Base-by-base conservation (phyloP, 2,113 vertebrate genomes). In the Struthio camelus region DNA sequence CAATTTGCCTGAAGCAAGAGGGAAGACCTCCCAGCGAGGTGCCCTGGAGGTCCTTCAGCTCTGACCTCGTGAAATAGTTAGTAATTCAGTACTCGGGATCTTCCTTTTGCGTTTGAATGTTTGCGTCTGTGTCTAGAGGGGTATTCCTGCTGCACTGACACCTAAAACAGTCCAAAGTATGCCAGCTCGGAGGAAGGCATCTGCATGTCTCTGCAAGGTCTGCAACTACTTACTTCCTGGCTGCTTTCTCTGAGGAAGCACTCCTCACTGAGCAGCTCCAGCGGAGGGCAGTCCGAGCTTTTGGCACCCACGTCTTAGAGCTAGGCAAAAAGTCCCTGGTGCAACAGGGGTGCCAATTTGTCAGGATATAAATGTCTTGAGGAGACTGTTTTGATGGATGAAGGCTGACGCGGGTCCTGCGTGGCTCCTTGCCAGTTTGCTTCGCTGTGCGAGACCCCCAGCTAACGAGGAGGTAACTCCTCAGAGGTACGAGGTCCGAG, bases 1-100 rank as follows among this genome's bases (percentile, higher is more conserved):
- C 0, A 0, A 3, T 75, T 36, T 72, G 65, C 50, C 42, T 24
- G 4, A 4, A n/a, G 38, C 42, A 59, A 0, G 5, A 78, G 62
- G 46, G 87, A n/a, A 32, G 89, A 58, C n/a, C 28, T 83, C 32
- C 28, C 48, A 30, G 6, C 61, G 18, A 89, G 64, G 54, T 64
- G 38, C 42, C 95, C 69, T 32, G 50, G 72, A 48, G 46, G 44
- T 71, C 78, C 58, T 89, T 78, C 27, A n/a, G 34, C 50, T 84
- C 75, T 91, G 81, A 87, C 48, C 85, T 86, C 0, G 0, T 34
- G 48, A 90, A 48, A 18, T 65, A 80, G 92, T 91, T 92, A 54
- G 9, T 10, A 46, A 76, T 40, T 72, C 64, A 65, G 22, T 8
- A 73, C 71, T 70, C 15, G 22, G 50, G 23, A 36, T 77, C 10